A percentile compares a stretch with the other conserved stretches of the same genome.
Conservation (phyloP, 2,888 invertebrate species). For the Zaprionus lineosus region DNA sequence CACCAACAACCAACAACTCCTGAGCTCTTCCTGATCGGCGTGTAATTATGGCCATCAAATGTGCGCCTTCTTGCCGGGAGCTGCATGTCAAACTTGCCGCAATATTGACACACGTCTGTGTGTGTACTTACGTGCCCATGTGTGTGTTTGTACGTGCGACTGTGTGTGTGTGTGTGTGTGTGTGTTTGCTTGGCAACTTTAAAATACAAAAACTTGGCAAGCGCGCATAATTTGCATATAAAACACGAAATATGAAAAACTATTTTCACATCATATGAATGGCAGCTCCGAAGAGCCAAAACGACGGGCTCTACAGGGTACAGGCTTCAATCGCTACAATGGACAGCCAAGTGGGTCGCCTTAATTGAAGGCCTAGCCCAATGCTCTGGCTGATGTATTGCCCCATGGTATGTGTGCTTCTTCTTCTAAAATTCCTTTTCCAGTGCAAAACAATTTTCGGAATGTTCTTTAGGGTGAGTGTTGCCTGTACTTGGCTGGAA, state of each 20-base stretch:
- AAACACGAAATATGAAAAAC: not conserved
- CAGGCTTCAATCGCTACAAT: not conserved
- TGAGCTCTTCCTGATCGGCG: conserved; percentile 10
- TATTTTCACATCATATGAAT: conserved; percentile 10
- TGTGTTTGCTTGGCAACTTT: no score
- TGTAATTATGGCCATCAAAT: conserved; percentile 18
- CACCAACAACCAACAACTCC: not conserved
- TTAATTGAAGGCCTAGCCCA: no score
- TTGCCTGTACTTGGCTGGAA: not conserved
- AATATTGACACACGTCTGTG: no score
- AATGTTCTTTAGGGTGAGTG: no score
- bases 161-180: no score
- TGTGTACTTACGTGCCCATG: no score
- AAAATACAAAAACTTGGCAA: no score
- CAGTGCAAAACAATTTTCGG: no score
- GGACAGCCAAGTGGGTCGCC: no score
- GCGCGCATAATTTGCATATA: conserved; percentile 3
- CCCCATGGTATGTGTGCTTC: not conserved
- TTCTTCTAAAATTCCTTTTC: no score
- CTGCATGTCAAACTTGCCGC: conserved; percentile 1
- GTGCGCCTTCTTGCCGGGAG: not conserved
- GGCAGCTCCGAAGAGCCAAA: not conserved
- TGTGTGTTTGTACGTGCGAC: no score
- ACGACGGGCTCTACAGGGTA: not conserved
- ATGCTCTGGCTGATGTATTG: conserved; percentile 12